phyloP scores from a whole-genome alignment of 64 coral and sea anemone species.

The Montipora efflorescens region DNA sequence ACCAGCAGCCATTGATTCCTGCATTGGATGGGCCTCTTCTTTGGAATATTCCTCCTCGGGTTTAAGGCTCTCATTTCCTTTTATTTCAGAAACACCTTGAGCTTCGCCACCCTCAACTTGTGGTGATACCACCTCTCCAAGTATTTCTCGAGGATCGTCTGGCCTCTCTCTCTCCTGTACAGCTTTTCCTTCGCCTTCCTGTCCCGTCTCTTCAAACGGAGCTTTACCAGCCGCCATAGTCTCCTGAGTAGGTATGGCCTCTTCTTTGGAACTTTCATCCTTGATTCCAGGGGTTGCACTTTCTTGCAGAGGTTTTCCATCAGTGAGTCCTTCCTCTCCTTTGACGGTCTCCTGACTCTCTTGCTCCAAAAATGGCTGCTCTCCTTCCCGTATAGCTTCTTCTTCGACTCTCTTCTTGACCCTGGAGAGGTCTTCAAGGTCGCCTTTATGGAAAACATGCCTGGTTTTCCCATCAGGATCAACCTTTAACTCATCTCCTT shows the following conservation, averaged over 20 bases:
- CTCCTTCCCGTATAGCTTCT: background rate
- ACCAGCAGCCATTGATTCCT: background rate
- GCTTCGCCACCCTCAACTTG: too few relatives aligned
- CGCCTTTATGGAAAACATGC: background rate
- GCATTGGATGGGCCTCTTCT: too few relatives aligned
- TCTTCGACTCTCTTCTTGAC: background rate
- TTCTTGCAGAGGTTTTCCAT: constrained; percentile 7
- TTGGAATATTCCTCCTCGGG: too few relatives aligned
- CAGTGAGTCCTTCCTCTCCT: background rate
- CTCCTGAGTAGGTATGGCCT: background rate
- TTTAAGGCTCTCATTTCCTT: too few relatives aligned
- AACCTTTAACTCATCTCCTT: background rate
- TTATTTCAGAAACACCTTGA: too few relatives aligned
- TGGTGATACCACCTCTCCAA: background rate
- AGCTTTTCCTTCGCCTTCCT: background rate
- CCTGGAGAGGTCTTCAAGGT: background rate
- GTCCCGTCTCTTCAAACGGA: background rate
- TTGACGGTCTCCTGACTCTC: background rate
- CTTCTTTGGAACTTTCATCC: background rate
- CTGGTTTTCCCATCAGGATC: background rate
- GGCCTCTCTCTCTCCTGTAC: background rate
- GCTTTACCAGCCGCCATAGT: background rate
- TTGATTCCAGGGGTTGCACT: background rate
- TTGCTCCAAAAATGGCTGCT: background rate
- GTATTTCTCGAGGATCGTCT: background rate